Percentiles rank a stretch among this genome's conserved stretches.
Evolutionary conservation across 2,797 vertebrate genomes (phyloP).

Genomic region (Naso thynnoides): DNA sequence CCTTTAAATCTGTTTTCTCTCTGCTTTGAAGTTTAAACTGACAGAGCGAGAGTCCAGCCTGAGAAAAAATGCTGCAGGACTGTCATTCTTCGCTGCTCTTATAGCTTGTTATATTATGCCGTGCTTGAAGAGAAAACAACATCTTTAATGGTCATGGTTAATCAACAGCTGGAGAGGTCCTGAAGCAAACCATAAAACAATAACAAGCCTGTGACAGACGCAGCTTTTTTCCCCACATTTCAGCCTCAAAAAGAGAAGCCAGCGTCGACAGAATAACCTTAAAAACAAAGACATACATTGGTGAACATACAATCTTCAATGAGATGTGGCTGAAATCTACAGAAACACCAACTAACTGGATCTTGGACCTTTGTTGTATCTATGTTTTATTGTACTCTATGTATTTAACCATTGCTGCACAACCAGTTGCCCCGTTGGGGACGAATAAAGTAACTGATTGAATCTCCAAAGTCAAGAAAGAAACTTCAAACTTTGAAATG

Average conservation of each 20-base stretch:
- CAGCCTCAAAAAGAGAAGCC: constrained; percentile 21
- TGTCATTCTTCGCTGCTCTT: constrained; percentile 65
- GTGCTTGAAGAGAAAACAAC: constrained; percentile 37
- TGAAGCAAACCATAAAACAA: constrained; percentile 41
- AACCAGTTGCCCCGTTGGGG: too few relatives aligned
- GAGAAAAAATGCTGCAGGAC: constrained; percentile 37
- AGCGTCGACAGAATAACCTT: constrained; percentile 8
- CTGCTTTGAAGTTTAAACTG: constrained; percentile 75
- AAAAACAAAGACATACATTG: not conserved
- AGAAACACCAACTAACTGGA: not conserved
- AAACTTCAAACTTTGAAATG: not conserved
- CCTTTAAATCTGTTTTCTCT: constrained; percentile 71
- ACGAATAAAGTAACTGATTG: too few relatives aligned
- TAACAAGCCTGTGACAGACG: constrained; percentile 26
- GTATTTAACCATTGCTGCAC: too few relatives aligned
- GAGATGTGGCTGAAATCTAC: not conserved
- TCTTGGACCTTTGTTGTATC: not conserved
- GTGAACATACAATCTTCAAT: not conserved
- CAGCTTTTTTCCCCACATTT: not conserved
- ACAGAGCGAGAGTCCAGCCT: constrained; percentile 66
- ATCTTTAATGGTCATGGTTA: constrained; percentile 66
- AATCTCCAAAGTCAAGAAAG: not conserved
- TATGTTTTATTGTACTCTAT: too few relatives aligned
- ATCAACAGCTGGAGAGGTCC: constrained; percentile 54
- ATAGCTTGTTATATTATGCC: constrained; percentile 58